A percentile compares a stretch with the other conserved stretches of the same genome.
Conservation (phyloP, 2,797 vertebrate genomes). For the Takifugu ocellatus region DNA sequence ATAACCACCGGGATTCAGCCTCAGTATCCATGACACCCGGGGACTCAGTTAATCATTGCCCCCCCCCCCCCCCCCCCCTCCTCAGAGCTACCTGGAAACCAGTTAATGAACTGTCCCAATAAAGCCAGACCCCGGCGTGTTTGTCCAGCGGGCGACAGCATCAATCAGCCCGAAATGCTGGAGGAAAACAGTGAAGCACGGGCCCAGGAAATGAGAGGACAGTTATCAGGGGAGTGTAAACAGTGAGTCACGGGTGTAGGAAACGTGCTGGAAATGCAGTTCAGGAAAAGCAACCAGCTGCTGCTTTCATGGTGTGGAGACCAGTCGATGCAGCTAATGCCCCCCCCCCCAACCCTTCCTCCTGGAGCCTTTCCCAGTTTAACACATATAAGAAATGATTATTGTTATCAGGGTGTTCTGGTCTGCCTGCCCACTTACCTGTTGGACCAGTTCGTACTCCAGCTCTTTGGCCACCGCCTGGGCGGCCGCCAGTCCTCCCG, state of each 20-base stretch:
- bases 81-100: slow-evolving; percentile 20
- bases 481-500: slow-evolving; percentile 83
- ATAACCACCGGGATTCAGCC: neutral
- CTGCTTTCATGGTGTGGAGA: no score
- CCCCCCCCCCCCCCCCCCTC: neutral
- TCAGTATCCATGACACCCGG: slow-evolving; percentile 14
- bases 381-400: neutral
- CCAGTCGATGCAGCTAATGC: neutral
- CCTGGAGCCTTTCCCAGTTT: neutral
- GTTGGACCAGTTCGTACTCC: slow-evolving; percentile 89
- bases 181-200: neutral
- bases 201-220: slow-evolving; percentile 14
- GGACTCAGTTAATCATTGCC: slow-evolving; percentile 34
- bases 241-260: slow-evolving; percentile 51
- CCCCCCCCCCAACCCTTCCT: no score
- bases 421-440: slow-evolving; percentile 75
- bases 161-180: slow-evolving; percentile 1
- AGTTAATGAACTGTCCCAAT: slow-evolving; percentile 12
- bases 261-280: slow-evolving; percentile 23
- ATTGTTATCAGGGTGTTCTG: neutral
- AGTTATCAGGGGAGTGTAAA: slow-evolving; percentile 39
- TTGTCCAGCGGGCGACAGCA: slow-evolving; percentile 14
- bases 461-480: slow-evolving; percentile 85
- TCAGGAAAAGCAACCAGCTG: neutral
- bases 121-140: slow-evolving; percentile 16